Base-by-base conservation (phyloP, 2,888 invertebrate species). In the Drosophila antonietae region DNA sequence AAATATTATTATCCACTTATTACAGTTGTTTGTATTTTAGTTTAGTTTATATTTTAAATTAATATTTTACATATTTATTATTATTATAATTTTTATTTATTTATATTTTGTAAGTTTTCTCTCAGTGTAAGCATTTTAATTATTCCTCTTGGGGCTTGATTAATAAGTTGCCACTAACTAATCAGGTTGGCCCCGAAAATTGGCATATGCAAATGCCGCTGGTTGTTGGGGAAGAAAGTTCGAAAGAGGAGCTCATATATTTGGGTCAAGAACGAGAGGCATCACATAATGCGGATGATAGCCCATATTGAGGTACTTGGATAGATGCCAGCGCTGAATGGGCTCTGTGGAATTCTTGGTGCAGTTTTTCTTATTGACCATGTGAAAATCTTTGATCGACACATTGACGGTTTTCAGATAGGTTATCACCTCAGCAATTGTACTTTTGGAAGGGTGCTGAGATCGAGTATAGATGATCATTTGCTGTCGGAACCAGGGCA, bases 131-230 rank as follows among this genome's bases (percentile, higher is more conserved):
- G 7, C 20, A n/a, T n/a, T 31, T 59, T 46, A 47, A 18, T 49
- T 43, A 51, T 41, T 35, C 20, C 28, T 35, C 58, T 66, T 31
- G 46, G 35, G 57, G n/a, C 43, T 68, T 70, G 71, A 75, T 75
- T 81, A 73, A 85, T 80, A 71, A 73, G 74, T 55, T 58, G 64
- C 56, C 64, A 58, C 41, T 60, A 63, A 60, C 75, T 83, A 83
- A 86, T 86, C 79, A 68, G 77, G 73, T 68, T 70, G 71, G 41
- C 68, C 53, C 58, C 56, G 31, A 66, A 61, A 67, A 39, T 72
- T 70, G 61, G 79, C 87, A 86, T 81, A 86, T 86, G 87, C 72
- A 73, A 86, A 83, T 86, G 58, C 12, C 15, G 6, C 23, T 14
- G 9, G 5, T 39, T 37, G 61, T 44, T 55, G 47, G 15, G 18